Conservation (phyloP, 2,797 vertebrate species). For the Diglossa cyanea region DNA sequence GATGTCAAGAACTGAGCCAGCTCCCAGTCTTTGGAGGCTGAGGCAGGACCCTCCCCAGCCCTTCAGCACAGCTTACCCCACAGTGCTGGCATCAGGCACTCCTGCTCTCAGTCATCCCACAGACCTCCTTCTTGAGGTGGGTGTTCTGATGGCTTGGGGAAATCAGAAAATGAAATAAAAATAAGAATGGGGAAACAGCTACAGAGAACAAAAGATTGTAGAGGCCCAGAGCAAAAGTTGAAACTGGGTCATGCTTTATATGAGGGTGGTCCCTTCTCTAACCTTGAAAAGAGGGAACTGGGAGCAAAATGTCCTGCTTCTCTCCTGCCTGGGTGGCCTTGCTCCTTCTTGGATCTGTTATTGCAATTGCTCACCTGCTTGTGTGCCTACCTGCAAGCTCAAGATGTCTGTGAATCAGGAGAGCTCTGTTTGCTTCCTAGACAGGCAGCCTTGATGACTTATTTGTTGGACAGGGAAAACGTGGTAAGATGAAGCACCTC, state of each 20-base stretch:
- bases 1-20: background rate
- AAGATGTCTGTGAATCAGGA: background rate
- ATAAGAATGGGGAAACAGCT: background rate
- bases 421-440: background rate
- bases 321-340: background rate
- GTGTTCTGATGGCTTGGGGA: background rate
- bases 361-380: background rate
- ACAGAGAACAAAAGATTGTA: background rate
- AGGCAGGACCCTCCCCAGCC: background rate
- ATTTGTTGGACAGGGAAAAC: background rate
- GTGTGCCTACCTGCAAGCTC: background rate
- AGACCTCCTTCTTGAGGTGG: background rate
- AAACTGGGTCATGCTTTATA: background rate
- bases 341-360: background rate
- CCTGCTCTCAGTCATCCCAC: background rate
- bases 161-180: background rate
- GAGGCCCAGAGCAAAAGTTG: background rate
- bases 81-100: background rate
- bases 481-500: background rate
- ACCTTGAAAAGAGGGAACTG: background rate
- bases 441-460: background rate
- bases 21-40: background rate
- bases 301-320: background rate
- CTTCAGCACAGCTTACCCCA: background rate
- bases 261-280: background rate